Percentiles rank a stretch among this genome's conserved stretches.
Conservation (phyloP, 1,140 invertebrate genomes). For the Andricus grossulariae region DNA sequence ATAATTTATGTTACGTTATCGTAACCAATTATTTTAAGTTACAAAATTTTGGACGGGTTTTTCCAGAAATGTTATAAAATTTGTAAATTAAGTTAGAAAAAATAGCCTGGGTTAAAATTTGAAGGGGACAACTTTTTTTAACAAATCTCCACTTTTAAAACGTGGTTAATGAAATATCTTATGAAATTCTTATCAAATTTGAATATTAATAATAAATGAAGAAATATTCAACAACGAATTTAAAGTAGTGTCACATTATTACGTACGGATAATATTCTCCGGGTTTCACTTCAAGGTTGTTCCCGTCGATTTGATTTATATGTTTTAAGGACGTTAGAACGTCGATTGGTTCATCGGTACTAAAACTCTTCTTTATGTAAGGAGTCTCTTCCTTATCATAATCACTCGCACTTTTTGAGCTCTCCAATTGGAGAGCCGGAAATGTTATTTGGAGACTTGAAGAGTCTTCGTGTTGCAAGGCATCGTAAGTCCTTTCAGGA, state of each 20-base stretch:
- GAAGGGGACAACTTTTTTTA: too few species aligned
- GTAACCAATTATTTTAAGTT: too few species aligned
- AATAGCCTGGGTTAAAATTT: too few species aligned
- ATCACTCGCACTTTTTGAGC: slow-evolving; percentile 58
- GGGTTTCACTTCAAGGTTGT: slow-evolving; percentile 71
- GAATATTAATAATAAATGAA: too few species aligned
- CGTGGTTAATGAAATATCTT: too few species aligned
- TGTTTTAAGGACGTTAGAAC: slow-evolving; percentile 66
- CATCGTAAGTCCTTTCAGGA: slow-evolving; percentile 60
- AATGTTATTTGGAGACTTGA: slow-evolving; percentile 60
- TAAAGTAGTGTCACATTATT: neutral
- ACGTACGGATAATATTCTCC: slow-evolving; percentile 69
- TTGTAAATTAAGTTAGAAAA: too few species aligned
- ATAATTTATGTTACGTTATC: too few species aligned
- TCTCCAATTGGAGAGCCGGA: slow-evolving; percentile 61
- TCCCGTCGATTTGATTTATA: slow-evolving; percentile 68
- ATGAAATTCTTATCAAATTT: too few species aligned
- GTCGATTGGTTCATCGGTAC: slow-evolving; percentile 48
- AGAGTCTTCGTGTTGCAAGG: slow-evolving; percentile 38
- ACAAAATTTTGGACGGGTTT: too few species aligned
- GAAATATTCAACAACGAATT: too few species aligned
- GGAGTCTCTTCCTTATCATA: slow-evolving; percentile 6
- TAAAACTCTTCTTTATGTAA: slow-evolving; percentile 20
- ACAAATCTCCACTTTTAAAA: too few species aligned
- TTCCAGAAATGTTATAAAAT: too few species aligned